Base-by-base conservation (phyloP, 92 coral and sea anemone genomes). In the Hydrozoanthus gracilis region DNA sequence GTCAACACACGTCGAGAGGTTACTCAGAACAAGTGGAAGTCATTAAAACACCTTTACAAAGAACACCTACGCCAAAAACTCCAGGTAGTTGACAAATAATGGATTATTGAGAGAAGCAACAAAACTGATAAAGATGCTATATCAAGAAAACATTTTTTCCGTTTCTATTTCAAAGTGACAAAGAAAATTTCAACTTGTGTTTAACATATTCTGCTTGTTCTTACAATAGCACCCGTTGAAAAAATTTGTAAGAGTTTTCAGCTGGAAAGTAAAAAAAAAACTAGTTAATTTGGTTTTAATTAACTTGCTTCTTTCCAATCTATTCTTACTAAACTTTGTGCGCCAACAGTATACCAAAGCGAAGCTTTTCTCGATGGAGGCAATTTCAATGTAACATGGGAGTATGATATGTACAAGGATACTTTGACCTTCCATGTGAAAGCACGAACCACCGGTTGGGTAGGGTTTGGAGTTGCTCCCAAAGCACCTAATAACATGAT, bases 301-400 rank as follows among this genome's bases (percentile, higher is more conserved):
- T 27, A 27, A 27, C 39, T 27, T 27, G 2, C 39, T 27, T 27
- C 39, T 27, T 27, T 27, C 39, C 39, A 27, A 3, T 44, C 3
- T 7, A 0, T n/a, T 47, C 44, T 2, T 47, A 39, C 45, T 65
- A 15, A 65, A 14, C 0, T 44, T 51, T 64, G 48, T 5, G 17
- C 60, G 12, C 5, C 20, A 48, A 54, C 49, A 17, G 58, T 3
- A 13, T 80, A 49, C 85, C 85, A 64, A 67, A 65, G 17, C 2
- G 61, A 4, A 39, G 47, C 44, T 0, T 46, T 2, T 13, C 39
- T 80, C 15, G 85, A 80, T 66, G 60, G 35, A 12, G 85, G 85
- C 27, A 80, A 62, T 10, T 64, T 80, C 48, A 80, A 80, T 18
- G 85, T 80, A 52, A 62, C 85, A n/a, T 80, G 85, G 85, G 12